Conservation (phyloP, 37 sponge, comb jelly and placozoan genomes). For the Chondrosia reniformis region DNA sequence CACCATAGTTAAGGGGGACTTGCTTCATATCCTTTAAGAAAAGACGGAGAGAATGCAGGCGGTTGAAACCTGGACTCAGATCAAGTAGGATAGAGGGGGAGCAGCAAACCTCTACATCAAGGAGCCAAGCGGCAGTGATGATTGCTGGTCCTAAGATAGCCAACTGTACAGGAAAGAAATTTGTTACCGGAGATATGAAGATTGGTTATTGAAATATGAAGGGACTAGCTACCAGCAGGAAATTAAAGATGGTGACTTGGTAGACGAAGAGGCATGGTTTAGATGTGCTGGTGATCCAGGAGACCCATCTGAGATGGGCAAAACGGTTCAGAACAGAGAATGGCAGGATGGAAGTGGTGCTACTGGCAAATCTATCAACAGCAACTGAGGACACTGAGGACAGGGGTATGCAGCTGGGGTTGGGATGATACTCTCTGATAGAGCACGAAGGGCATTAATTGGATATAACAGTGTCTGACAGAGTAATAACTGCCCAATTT, state of each 20-base stretch:
- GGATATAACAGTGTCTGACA: background rate
- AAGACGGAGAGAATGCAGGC: background rate
- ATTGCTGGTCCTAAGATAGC: background rate
- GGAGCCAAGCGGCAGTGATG: background rate
- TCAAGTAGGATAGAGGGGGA: background rate
- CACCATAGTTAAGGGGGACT: background rate
- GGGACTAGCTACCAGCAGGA: background rate
- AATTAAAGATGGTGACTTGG: background rate
- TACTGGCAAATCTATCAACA: background rate
- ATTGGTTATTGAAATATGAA: too few relatives aligned
- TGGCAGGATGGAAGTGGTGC: background rate
- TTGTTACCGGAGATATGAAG: background rate
- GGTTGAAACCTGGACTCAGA: background rate
- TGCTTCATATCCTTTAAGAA: too few relatives aligned
- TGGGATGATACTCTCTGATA: background rate
- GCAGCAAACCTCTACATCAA: background rate
- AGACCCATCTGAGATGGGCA: background rate
- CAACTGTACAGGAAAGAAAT: background rate
- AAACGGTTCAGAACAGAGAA: background rate
- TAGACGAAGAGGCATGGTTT: background rate
- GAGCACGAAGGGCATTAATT: background rate
- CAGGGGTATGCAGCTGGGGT: conserved; percentile 1
- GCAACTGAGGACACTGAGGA: background rate
- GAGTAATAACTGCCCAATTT: background rate
- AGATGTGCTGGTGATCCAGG: background rate